Conservation (phyloP, 2,113 vertebrate species). For the Cynopterus brachyotis region DNA sequence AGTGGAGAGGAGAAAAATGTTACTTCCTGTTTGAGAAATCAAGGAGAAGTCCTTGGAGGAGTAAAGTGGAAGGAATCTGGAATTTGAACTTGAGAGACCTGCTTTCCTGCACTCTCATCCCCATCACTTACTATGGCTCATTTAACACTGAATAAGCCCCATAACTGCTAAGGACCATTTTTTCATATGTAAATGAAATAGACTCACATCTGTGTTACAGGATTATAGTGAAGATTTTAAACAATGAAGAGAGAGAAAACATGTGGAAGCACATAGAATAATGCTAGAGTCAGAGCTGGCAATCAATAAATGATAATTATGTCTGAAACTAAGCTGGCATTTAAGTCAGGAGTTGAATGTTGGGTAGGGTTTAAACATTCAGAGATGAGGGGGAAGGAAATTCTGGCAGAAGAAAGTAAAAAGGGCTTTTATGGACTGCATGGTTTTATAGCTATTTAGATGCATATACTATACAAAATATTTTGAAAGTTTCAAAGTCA, state of each 20-base stretch:
- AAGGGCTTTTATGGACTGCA: background rate
- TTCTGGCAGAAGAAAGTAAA: background rate
- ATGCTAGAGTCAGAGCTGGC: background rate
- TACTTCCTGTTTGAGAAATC: background rate
- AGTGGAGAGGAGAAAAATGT: background rate
- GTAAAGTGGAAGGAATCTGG: background rate
- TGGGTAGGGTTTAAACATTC: background rate
- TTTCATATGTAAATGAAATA: background rate
- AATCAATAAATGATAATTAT: background rate
- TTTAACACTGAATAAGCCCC: background rate
- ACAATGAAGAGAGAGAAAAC: background rate
- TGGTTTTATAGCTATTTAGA: background rate
- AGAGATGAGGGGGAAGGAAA: background rate
- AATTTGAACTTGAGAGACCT: background rate
- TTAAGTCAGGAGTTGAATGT: background rate
- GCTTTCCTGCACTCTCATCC: background rate
- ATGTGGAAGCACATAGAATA: background rate
- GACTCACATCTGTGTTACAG: background rate
- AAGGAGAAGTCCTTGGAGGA: background rate
- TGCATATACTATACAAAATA: background rate
- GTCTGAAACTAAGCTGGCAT: background rate
- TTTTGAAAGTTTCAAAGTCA: background rate
- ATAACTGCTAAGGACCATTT: background rate
- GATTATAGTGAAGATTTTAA: slow-evolving; percentile 3
- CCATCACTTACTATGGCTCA: background rate